Conservation (phyloP, 2,113 vertebrate species). For the Trematocara nigrifrons region DNA sequence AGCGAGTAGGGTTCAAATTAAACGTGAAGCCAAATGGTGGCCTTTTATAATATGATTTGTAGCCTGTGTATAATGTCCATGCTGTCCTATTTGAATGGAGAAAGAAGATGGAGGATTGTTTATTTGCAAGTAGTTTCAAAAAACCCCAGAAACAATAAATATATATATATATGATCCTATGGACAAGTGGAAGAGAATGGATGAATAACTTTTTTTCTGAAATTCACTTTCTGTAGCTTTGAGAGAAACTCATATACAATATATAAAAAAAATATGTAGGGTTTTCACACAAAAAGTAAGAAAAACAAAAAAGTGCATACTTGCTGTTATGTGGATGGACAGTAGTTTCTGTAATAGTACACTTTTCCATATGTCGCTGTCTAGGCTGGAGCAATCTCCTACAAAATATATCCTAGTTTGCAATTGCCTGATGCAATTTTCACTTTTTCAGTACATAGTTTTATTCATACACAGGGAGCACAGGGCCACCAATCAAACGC, state of each 20-base stretch:
- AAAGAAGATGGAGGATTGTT: not conserved
- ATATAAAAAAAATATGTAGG: not conserved
- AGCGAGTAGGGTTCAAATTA: not conserved
- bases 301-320: not conserved
- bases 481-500: not conserved
- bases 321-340: not conserved
- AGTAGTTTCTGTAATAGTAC: constrained; percentile 8
- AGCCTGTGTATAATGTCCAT: not conserved
- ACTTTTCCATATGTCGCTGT: constrained; percentile 1
- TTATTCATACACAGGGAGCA: not conserved
- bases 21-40: not conserved
- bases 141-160: not conserved
- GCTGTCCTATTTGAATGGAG: not conserved
- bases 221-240: not conserved
- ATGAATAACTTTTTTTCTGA: not conserved
- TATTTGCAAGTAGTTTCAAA: not conserved
- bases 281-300: not conserved
- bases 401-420: not conserved
- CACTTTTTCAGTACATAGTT: not conserved
- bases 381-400: not conserved
- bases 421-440: not conserved
- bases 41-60: not conserved
- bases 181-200: not conserved
- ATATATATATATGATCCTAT: not conserved
- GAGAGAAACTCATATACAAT: not conserved